These are phyloP conservation scores for Neodiprion pinetum DNA, from an alignment of 1,140 invertebrate species.

Conservation along the genomic window DNA sequence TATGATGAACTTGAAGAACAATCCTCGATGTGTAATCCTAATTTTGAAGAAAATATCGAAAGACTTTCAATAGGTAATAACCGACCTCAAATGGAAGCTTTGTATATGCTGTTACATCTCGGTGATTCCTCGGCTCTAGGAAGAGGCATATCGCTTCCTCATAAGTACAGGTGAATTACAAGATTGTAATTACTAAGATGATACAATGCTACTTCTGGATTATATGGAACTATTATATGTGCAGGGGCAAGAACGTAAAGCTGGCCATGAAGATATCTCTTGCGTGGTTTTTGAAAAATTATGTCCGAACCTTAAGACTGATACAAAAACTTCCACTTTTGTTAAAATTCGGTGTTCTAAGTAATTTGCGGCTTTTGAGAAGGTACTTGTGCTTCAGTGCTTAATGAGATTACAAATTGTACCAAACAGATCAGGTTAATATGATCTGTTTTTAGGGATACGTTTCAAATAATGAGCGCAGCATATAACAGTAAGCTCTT, in stretches of 20 bases:
- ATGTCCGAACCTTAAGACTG: constrained; percentile 55
- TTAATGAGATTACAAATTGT: constrained; percentile 11
- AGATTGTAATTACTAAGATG: not conserved
- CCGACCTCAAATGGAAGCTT: constrained; percentile 60
- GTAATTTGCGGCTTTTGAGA: constrained; percentile 60
- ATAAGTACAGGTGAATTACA: constrained; percentile 44
- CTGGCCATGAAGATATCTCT: constrained; percentile 58
- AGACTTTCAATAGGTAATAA: constrained; percentile 33
- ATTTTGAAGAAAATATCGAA: constrained; percentile 28
- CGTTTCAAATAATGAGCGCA: constrained; percentile 61
- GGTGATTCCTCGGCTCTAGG: constrained; percentile 61
- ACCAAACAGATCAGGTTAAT: constrained; percentile 15
- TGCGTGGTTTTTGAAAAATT: constrained; percentile 63
- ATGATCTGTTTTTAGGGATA: constrained; percentile 52
- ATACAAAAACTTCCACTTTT: constrained; percentile 59
- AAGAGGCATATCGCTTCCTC: constrained; percentile 57
- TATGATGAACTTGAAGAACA: constrained; percentile 61
- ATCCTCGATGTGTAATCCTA: constrained; percentile 12
- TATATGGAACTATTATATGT: not conserved
- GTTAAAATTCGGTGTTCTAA: constrained; percentile 54
- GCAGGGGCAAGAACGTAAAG: constrained; percentile 31
- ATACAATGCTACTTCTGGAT: not conserved
- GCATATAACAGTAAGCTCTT: constrained; percentile 65
- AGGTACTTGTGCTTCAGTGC: constrained; percentile 49
- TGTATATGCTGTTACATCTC: constrained; percentile 68